These are phyloP conservation scores for Balaenoptera acutorostrata DNA, from an alignment of 2,113 vertebrate genomes.

Conservation along the genomic window DNA sequence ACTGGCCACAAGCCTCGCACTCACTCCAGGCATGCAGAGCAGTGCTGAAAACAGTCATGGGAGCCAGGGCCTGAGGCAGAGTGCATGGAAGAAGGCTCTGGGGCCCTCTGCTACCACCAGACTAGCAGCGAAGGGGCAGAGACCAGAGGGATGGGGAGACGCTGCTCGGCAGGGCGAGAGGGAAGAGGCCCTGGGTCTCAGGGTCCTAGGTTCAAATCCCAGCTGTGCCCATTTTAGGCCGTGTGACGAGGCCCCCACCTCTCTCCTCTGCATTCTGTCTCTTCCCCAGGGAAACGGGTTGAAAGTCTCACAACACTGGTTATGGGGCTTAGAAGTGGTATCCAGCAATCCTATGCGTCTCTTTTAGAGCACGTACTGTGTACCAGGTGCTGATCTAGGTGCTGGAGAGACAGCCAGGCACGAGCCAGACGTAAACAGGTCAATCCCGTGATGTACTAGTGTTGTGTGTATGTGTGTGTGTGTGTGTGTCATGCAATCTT, in stretches of 20 bases:
- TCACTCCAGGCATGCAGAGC: not conserved
- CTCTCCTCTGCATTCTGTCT: not conserved
- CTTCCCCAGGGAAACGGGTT: not conserved
- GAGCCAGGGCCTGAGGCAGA: not conserved
- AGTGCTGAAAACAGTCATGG: not conserved
- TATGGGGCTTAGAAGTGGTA: not conserved
- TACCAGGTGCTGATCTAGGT: not conserved
- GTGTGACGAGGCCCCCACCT: not conserved
- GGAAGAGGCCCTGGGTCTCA: not conserved
- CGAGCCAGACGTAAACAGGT: not conserved
- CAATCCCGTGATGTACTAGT: not conserved
- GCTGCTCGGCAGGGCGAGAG: not conserved
- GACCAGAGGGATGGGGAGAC: not conserved
- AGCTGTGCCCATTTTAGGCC: not conserved
- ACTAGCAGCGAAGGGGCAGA: too few relatives aligned
- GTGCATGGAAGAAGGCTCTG: not conserved
- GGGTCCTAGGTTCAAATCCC: not conserved
- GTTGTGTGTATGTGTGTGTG: accelerated
- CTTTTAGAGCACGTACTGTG: not conserved
- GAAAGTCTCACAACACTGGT: accelerated
- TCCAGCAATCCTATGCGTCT: not conserved
- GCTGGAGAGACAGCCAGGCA: not conserved
- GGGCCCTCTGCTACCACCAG: not conserved
- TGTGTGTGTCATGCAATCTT: accelerated
- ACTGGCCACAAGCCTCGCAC: not conserved